Percentiles rank a stretch among this genome's conserved stretches.
Conservation (phyloP, 2,888 invertebrate genomes). For the Arrhopalites spinosus region DNA sequence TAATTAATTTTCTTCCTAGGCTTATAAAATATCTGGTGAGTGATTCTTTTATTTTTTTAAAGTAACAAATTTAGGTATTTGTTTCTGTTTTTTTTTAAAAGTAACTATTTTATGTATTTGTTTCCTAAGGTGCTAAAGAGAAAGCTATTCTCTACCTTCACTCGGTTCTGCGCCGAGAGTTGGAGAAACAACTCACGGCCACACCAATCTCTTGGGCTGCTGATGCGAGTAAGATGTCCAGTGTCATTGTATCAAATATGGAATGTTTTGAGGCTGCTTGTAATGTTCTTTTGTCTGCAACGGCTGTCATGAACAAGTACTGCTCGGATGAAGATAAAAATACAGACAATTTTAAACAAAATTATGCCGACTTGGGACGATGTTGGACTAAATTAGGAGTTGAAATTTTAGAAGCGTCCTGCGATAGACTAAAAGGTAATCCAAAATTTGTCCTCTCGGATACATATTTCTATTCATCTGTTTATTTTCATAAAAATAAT, state of each 20-base stretch:
- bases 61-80: no score
- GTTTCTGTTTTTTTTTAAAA: no score
- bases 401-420: constrained; percentile 50
- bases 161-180: constrained; percentile 52
- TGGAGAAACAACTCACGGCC: constrained; percentile 52
- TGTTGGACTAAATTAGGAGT: constrained; percentile 54
- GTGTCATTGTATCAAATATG: constrained; percentile 50
- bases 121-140: no score
- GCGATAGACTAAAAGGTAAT: constrained; percentile 51
- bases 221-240: constrained; percentile 47
- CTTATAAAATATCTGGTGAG: constrained; percentile 54
- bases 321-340: constrained; percentile 51
- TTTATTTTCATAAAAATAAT: no score
- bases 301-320: constrained; percentile 47
- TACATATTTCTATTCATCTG: no score
- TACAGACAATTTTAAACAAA: constrained; percentile 49
- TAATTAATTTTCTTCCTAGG: constrained; percentile 36
- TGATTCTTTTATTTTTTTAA: no score
- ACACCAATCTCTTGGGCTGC: constrained; percentile 52
- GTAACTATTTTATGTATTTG: no score
- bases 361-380: constrained; percentile 53
- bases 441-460: no score
- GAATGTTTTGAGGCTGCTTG: constrained; percentile 53
- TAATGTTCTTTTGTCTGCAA: constrained; percentile 50
- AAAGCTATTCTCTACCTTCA: constrained; percentile 53